Conservation (phyloP, 92 coral and sea anemone genomes). For the Umimayanthus chanpuru region DNA sequence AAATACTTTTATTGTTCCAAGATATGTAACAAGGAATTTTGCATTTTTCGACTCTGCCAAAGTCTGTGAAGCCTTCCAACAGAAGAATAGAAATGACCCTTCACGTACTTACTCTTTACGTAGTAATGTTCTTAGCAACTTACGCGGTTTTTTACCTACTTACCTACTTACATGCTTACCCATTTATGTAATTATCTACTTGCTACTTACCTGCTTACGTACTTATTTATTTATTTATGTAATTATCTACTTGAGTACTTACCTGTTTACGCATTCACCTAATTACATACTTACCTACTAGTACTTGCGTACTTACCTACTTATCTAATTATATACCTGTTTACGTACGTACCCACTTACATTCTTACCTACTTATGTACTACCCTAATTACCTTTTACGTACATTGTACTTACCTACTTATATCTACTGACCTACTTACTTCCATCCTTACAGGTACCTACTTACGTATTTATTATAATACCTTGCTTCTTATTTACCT, state of each 20-base stretch:
- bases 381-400: background rate
- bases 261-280: background rate
- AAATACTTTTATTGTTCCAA: background rate
- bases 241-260: background rate
- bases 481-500: background rate
- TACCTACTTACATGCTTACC: conserved; percentile 2
- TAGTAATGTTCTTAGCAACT: background rate
- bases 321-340: too few species aligned
- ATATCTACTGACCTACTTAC: background rate
- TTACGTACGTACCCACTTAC: too few species aligned
- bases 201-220: background rate
- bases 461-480: background rate
- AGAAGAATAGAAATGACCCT: background rate
- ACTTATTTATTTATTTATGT: background rate
- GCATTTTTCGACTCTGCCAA: background rate
- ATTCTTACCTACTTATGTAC: too few species aligned
- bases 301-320: background rate
- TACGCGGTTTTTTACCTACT: background rate
- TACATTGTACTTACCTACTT: background rate
- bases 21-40: background rate
- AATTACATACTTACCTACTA: background rate
- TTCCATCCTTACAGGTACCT: background rate
- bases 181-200: background rate
- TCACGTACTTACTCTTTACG: background rate
- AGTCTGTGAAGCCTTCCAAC: background rate